Percentiles rank a stretch among this genome's conserved stretches.
These are phyloP conservation scores for Drosophila mayri DNA, from an alignment of 1,140 invertebrate genomes.

Conservation along the genomic window DNA sequence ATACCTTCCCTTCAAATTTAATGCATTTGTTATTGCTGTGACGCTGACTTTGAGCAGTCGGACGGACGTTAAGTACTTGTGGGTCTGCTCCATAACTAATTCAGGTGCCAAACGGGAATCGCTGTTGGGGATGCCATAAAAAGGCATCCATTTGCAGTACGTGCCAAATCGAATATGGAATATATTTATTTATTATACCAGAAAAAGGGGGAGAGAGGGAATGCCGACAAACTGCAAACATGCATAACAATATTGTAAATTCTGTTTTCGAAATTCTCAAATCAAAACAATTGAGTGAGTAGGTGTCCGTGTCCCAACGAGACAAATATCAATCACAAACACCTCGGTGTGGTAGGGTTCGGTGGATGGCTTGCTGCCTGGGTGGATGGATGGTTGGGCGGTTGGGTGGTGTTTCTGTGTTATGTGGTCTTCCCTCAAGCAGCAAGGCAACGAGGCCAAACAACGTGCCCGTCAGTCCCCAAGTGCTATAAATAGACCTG, in stretches of 20 bases:
- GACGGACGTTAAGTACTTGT: slow-evolving; percentile 15
- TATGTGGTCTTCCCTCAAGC: slow-evolving; percentile 27
- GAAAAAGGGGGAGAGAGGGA: not conserved
- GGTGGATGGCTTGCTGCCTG: not conserved
- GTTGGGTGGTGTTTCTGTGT: not conserved
- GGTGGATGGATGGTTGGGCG: not conserved
- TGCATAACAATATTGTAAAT: slow-evolving; percentile 46
- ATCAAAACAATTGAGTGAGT: slow-evolving; percentile 65
- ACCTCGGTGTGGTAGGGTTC: slow-evolving; percentile 1
- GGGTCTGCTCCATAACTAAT: slow-evolving; percentile 39
- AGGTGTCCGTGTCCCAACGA: slow-evolving; percentile 54
- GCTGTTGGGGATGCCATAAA: slow-evolving; percentile 33
- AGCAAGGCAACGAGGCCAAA: slow-evolving; percentile 41
- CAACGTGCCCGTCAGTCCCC: slow-evolving; percentile 33
- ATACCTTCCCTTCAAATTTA: not conserved
- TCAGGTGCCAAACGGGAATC: slow-evolving; percentile 19
- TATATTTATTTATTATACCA: slow-evolving; percentile 13
- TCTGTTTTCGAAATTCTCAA: slow-evolving; percentile 31
- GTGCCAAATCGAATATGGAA: slow-evolving; percentile 30
- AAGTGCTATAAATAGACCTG: slow-evolving; percentile 42
- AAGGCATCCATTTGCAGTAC: slow-evolving; percentile 38
- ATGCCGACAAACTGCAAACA: slow-evolving; percentile 24
- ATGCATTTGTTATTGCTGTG: slow-evolving; percentile 14
- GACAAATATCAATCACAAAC: slow-evolving; percentile 64
- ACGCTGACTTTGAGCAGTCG: slow-evolving; percentile 5